Conservation (phyloP, 2,888 invertebrate species). For the Tachystola acroxantha region DNA sequence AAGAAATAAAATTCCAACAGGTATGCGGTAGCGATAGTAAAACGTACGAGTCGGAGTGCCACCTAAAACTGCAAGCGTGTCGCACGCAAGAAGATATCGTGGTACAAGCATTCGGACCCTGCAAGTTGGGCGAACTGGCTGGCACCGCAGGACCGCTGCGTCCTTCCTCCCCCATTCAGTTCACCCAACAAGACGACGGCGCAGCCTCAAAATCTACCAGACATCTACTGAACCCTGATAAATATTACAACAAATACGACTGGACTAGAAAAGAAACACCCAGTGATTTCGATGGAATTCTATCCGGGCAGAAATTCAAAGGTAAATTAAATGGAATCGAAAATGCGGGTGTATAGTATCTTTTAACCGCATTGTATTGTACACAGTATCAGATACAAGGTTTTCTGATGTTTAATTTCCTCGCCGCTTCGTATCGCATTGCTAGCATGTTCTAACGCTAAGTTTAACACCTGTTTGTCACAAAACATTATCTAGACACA, state of each 20-base stretch:
- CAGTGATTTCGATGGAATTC: conserved; percentile 60
- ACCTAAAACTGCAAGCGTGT: conserved; percentile 89
- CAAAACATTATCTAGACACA: too few relatives aligned
- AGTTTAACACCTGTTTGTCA: too few relatives aligned
- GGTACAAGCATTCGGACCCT: conserved; percentile 86
- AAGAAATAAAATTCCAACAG: conserved; percentile 37
- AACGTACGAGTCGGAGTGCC: conserved; percentile 91
- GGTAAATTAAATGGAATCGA: too few relatives aligned
- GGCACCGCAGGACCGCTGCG: conserved; percentile 87
- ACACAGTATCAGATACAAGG: too few relatives aligned
- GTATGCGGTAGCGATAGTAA: conserved; percentile 89
- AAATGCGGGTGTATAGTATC: too few relatives aligned
- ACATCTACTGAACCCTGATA: conserved; percentile 85
- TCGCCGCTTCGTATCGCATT: too few relatives aligned
- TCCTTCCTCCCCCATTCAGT: conserved; percentile 87
- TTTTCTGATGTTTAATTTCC: too few relatives aligned
- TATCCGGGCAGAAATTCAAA: conserved; percentile 65
- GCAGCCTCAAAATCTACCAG: conserved; percentile 89
- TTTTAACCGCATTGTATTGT: too few relatives aligned
- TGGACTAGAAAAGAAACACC: conserved; percentile 76
- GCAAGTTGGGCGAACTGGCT: conserved; percentile 82
- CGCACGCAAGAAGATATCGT: conserved; percentile 88
- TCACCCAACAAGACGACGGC: conserved; percentile 87
- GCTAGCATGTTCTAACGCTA: too few relatives aligned
- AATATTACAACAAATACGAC: conserved; percentile 80